These are phyloP conservation scores for Reticulitermes speratus DNA, from an alignment of 1,140 invertebrate genomes.

Conservation along the genomic window DNA sequence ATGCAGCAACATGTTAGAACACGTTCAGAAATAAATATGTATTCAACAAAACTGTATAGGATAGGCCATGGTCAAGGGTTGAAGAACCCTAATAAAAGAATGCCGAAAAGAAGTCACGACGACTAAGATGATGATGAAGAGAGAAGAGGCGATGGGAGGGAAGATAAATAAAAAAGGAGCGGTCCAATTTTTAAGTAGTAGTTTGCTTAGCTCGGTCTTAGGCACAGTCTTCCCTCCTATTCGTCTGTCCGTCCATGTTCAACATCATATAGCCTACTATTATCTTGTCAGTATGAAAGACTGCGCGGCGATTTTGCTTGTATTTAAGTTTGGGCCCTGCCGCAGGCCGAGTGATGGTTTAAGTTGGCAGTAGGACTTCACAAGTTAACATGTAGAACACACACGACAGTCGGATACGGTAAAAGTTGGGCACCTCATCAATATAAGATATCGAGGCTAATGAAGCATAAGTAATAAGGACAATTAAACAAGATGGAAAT, in stretches of 20 bases:
- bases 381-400: slow-evolving; percentile 15
- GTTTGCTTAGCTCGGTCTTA: slow-evolving; percentile 9
- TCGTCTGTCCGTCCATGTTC: slow-evolving; percentile 16
- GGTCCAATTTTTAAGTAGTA: slow-evolving; percentile 19
- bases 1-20: neutral
- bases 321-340: neutral
- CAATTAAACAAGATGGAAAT: neutral
- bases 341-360: neutral
- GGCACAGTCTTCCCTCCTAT: neutral
- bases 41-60: neutral
- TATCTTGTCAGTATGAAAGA: slow-evolving; percentile 19
- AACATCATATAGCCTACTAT: slow-evolving; percentile 12
- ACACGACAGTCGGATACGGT: neutral
- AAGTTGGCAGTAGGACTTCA: slow-evolving; percentile 8
- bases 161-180: neutral
- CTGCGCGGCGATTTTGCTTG: neutral
- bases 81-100: slow-evolving; percentile 17
- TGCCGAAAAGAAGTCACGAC: slow-evolving; percentile 13
- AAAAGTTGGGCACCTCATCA: neutral
- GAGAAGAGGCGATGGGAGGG: neutral
- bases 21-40: neutral
- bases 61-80: neutral
- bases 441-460: neutral
- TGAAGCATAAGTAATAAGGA: neutral
- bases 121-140: neutral